Percentiles rank a stretch among this genome's conserved stretches.
Evolutionary conservation across 1,140 invertebrate species (phyloP).

Genomic region (Camponotus pennsylvanicus): DNA sequence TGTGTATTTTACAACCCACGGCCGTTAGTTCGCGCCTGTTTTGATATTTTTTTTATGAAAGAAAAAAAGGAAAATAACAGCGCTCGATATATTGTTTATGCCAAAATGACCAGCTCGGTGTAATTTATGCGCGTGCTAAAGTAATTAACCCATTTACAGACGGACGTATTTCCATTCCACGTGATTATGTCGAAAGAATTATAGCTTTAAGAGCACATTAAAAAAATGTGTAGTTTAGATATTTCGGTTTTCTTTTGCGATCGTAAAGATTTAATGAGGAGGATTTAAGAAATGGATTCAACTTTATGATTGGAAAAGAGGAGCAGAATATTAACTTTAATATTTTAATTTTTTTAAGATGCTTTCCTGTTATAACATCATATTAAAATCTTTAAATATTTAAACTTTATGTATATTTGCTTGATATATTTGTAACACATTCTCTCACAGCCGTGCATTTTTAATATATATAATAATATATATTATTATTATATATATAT

Average conservation of each 20-base stretch:
- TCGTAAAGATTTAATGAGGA: background rate
- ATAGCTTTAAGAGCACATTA: background rate
- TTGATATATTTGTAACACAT: background rate
- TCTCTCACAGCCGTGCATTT: too few relatives aligned
- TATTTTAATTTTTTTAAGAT: background rate
- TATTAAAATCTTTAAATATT: background rate
- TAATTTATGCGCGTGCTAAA: slow-evolving; percentile 31
- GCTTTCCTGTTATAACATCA: background rate
- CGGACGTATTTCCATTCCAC: slow-evolving; percentile 3
- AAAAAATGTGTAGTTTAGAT: background rate
- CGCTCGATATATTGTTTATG: background rate
- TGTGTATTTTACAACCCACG: slow-evolving; percentile 59
- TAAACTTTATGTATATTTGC: background rate
- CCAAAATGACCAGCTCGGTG: slow-evolving; percentile 4
- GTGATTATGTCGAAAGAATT: background rate
- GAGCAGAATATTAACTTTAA: background rate
- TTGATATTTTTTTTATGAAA: slow-evolving; percentile 10
- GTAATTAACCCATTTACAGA: slow-evolving; percentile 27
- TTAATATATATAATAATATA: too few relatives aligned
- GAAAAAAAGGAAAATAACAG: background rate
- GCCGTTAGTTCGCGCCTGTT: slow-evolving; percentile 39
- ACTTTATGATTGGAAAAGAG: background rate
- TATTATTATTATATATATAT: too few relatives aligned
- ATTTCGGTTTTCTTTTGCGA: background rate
- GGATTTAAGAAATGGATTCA: too few relatives aligned